Evolutionary conservation across 2,888 invertebrate genomes (phyloP).

Genomic region (Zaprionus bogoriensis): DNA sequence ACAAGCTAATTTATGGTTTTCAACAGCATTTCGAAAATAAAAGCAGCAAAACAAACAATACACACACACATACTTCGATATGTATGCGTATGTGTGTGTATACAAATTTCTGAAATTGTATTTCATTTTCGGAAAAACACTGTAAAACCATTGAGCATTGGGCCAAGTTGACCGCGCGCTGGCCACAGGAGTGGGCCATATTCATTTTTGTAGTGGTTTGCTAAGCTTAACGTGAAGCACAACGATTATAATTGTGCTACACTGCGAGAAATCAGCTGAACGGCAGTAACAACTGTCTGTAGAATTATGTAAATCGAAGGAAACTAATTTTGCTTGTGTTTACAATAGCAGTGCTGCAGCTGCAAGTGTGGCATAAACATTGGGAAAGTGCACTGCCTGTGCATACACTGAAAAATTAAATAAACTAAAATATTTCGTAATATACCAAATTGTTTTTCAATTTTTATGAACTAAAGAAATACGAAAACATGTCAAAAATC

Average conservation of each 20-base stretch:
- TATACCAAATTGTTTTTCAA: too few species aligned
- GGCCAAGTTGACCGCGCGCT: slow-evolving; percentile 42
- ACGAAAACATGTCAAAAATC: too few species aligned
- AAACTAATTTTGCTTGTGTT: too few species aligned
- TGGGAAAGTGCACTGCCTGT: too few species aligned
- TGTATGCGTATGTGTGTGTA: neutral
- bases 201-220: slow-evolving; percentile 79
- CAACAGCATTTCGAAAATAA: slow-evolving; percentile 68
- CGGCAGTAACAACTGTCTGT: neutral
- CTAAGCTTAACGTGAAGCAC: slow-evolving; percentile 67
- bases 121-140: slow-evolving; percentile 67
- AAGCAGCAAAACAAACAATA: slow-evolving; percentile 52
- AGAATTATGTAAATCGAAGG: too few species aligned
- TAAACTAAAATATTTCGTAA: too few species aligned
- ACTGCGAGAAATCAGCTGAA: slow-evolving; percentile 38
- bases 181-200: slow-evolving; percentile 28
- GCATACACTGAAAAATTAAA: too few species aligned
- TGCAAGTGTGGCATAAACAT: too few species aligned
- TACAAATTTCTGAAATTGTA: slow-evolving; percentile 17
- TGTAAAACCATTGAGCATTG: slow-evolving; percentile 68
- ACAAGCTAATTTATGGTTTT: slow-evolving; percentile 77
- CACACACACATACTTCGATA: slow-evolving; percentile 11
- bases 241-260: slow-evolving; percentile 57
- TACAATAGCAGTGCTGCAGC: too few species aligned
- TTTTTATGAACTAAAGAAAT: too few species aligned